Base-by-base conservation (phyloP, 1,140 invertebrate genomes). In the Bradysia coprophila region DNA sequence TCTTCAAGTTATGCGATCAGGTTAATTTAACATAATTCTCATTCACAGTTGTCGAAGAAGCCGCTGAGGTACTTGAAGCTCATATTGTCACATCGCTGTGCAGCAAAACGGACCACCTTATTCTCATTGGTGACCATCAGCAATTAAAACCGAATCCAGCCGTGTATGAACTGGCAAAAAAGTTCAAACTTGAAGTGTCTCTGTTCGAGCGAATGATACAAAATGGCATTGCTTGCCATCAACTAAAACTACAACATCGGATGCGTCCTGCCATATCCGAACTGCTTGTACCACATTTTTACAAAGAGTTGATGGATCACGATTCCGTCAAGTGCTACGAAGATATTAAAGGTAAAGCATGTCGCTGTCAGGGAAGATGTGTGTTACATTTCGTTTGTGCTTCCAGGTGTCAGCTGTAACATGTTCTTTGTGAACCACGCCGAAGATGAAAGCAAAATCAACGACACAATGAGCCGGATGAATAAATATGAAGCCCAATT, bases 61-160 rank as follows among this genome's bases (percentile, higher is more conserved):
- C 86, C 0, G 85, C 82, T 2, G 84, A 90, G 67, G 78, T 87
- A 11, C 59, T 86, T 20, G 86, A 90, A 52, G 60, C 75, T 11
- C 82, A 87, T 50, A 75, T 85, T 20, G 50, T 86, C 1, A 68
- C 76, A 11, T 72, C 79, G 21, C 59, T 92, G 8, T 78, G 76
- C n/a, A 55, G 66, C 21, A 48, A 66, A 34, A 83, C 81, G 46
- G 47, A 89, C 56, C 88, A 91, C 54, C 63, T 89, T 1, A 86
- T 92, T 45, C 64, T 88, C 8, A 82, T 89, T 47, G 84, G 81
- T 40, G 85, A 90, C 57, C 81, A 84, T 59, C 67, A 77, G 49
- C 81, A 86, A 54, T 53, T 86, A 28, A 67, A 75, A 43, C 81
- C 81, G 1, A 70, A 63, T 16, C 70, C 73, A 3, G 67, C 75